A percentile compares a stretch with the other conserved stretches of the same genome.
Evolutionary conservation across 2,888 invertebrate genomes (phyloP).

Genomic region (Linyphia triangularis): DNA sequence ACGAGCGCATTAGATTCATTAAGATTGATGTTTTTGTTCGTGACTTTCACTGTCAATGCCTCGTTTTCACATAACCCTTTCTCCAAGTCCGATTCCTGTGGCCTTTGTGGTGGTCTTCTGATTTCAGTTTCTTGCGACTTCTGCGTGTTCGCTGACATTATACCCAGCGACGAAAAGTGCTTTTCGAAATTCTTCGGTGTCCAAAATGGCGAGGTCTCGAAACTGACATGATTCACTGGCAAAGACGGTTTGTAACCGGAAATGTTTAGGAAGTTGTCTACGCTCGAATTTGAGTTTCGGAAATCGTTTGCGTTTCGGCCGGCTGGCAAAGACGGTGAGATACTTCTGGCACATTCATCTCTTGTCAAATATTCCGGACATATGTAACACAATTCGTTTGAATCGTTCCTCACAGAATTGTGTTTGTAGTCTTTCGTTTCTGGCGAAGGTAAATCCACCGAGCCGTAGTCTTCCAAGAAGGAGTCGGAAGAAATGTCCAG

Average conservation of each 20-base stretch:
- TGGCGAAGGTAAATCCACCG: slow-evolving; percentile 21
- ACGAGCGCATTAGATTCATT: background rate
- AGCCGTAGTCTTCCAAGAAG: slow-evolving; percentile 29
- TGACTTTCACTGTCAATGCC: background rate
- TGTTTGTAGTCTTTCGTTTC: background rate
- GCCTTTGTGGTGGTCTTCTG: background rate
- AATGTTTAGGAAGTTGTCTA: background rate
- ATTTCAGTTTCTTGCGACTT: background rate
- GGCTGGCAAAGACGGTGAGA: background rate
- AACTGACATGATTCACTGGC: background rate
- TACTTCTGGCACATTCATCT: background rate
- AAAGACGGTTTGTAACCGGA: background rate
- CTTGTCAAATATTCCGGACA: background rate
- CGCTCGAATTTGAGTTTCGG: background rate
- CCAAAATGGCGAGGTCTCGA: background rate
- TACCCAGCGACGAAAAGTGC: slow-evolving; percentile 9
- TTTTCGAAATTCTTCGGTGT: slow-evolving; percentile 28
- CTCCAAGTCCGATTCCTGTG: background rate
- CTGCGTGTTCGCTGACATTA: background rate
- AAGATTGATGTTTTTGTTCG: background rate
- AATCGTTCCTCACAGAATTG: background rate
- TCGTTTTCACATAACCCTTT: background rate
- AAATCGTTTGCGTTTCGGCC: background rate
- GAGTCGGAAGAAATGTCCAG: slow-evolving; percentile 49
- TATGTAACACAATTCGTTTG: slow-evolving; percentile 11